Evolutionary conservation across 2,113 vertebrate genomes (phyloP), one percentile per base, ranked within the genome.

Genomic region (Psammodynastes pulverulentus): DNA sequence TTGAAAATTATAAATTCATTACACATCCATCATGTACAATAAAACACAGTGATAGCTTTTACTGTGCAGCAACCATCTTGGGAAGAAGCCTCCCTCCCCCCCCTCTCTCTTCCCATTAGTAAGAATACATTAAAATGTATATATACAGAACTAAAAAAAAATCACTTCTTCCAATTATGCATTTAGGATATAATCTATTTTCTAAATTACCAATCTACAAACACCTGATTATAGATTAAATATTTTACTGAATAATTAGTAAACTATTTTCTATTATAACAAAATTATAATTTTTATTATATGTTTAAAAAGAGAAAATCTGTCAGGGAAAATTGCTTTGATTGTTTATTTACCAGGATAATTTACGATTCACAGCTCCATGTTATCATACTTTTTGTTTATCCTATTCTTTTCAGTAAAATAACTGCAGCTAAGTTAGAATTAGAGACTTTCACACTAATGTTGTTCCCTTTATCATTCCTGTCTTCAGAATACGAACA

Each of bases 1-100:
- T 84, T 94, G 53, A 95, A 84, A 88, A 54, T 89, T 89, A 46
- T 13, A 43, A 17, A 87, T 87, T 49, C 4, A 10, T 54, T 9
- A 43, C 39, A 9, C 34, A 43, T 88, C 49, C 21, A 88, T 8
- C 54, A 58, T 26, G 54, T 58, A 58, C 7, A 23, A 56, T 56
- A 24, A 56, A 24, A 56, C 54, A 58, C 3, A 58, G 54, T 58
- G 24, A 58, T 58, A 26, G 23, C 54, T 56, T 56, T 51, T 51
- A 51, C 51, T 51, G 13, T 51, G 51, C 51, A 51, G 51, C 51
- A 51, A 51, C 51, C 51, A 51, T 51, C 13, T 51, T 51, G 51
- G 12, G 13, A 51, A 3, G 2, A 51, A 54, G 21, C 21, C 6
- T 2, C 21, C 5, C 5, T 21, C 53, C 6, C 53, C 21, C 52